These are phyloP conservation scores for Propithecus coquereli DNA, from an alignment of 2,113 vertebrate species.

Conservation along the genomic window DNA sequence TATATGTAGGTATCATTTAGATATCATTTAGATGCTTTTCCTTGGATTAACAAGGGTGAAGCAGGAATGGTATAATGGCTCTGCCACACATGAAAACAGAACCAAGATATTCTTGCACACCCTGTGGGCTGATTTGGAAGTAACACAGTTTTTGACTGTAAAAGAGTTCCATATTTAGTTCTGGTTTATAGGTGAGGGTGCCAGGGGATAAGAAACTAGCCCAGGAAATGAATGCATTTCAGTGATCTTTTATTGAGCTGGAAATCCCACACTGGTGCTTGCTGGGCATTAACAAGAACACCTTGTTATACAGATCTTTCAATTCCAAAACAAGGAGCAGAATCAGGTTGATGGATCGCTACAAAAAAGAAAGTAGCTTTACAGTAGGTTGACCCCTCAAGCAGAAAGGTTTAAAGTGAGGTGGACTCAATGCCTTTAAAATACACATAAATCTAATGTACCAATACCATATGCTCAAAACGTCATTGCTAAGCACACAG, in stretches of 20 bases:
- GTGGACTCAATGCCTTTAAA: conserved; percentile 36
- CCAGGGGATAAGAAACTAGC: conserved; percentile 11
- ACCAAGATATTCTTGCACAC: neutral
- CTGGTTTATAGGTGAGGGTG: neutral
- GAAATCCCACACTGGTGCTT: conserved; percentile 21
- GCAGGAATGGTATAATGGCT: neutral
- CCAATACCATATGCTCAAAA: conserved; percentile 21
- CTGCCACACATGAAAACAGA: neutral
- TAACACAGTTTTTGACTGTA: neutral
- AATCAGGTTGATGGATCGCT: neutral
- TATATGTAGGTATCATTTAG: neutral
- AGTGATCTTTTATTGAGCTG: neutral
- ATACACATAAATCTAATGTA: conserved; percentile 43
- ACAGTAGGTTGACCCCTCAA: conserved; percentile 26
- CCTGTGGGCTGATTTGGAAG: neutral
- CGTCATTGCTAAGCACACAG: neutral
- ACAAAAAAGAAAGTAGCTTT: conserved; percentile 44
- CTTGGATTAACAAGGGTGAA: neutral
- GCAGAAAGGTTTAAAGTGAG: conserved; percentile 28
- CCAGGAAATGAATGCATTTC: conserved; percentile 43
- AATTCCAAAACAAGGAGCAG: neutral
- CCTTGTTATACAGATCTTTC: neutral
- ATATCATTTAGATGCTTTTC: neutral
- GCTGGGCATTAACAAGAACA: conserved; percentile 24
- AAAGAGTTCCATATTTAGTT: neutral